Evolutionary conservation across 2,113 vertebrate genomes (phyloP), one percentile per base, ranked within the genome.

Genomic region (Limanda limanda): DNA sequence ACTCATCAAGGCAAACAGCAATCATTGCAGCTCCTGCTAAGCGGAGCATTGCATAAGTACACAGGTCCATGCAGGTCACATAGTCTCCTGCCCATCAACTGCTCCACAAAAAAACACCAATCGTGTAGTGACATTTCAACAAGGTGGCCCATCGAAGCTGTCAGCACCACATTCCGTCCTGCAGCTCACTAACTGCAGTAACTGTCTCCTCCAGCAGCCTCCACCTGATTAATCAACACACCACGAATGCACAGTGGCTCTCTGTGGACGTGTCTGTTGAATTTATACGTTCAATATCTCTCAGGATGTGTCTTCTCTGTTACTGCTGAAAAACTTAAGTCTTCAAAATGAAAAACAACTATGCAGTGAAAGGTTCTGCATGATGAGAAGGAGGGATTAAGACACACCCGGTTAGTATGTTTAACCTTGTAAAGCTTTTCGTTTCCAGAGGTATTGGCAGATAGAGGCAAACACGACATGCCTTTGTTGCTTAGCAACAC

Each of bases 401-500:
- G 73, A 5, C n/a, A 63, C 40, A 15, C 2, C 13, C 12, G 13
- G 42, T 45, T 14, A 3, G 42, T 15, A 7, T 4, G 48, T 51
- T 51, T 20, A 20, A 51, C 48, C 51, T 54, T 9, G 23, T 23
- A 57, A 0, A 57, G 14, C 52, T 68, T 74, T 68, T 8, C 0
- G 14, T 72, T 76, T 57, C 27, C 27, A 73, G 52, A 11, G 48
- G 27, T 27, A 84, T 40, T 25, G 25, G 60, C 37, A 8, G 40
- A 57, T 45, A 25, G 20, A 17, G 23, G 40, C 47, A 69, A 40
- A 64, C 56, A 59, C 6, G 31, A 18, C 42, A 59, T 52, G 58
- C 65, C 56, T 68, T 72, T 76, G 85, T 89, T 84, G 86, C 85
- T 68, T 73, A 78, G 89, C 77, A 87, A 87, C 86, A 87, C 31